Evolutionary conservation across 2,888 invertebrate genomes (phyloP), one percentile per base, ranked within the genome.

Genomic region (Apotomis betuletana): DNA sequence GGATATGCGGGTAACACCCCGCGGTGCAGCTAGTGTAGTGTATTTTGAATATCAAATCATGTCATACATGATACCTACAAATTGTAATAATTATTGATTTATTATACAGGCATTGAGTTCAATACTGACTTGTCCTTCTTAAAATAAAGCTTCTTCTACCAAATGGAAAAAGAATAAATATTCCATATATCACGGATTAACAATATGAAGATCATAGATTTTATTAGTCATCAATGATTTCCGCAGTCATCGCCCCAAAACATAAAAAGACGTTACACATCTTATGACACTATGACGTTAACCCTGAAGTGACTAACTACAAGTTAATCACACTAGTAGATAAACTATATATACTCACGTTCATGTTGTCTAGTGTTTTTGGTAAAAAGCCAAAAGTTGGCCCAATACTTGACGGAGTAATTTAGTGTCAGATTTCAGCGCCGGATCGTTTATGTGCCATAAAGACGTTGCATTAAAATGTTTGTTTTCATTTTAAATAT

Each of bases 381-480:
- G 82, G 81, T 77, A 5, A 62, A 13, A 70, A 68, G 81, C 83
- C 82, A 82, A 80, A 68, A 58, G 67, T 64, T 72, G 74, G 75
- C 77, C 74, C 75, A 67, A 52, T 58, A 72, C 51, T 62, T 62
- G 67, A 57, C 63, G 51, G 55, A 52, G 62, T 68, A 68, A 72
- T 72, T 72, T 72, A 72, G 72, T 72, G 58, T 72, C 72, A 63
- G 58, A 72, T 72, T 72, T 68, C 72, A n/a, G 54, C 41, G 51
- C 57, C 4, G 13, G 41, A 9, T 44, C 46, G 63, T 68, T 72
- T 68, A 72, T 68, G 67, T 44, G 52, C 44, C 68, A 54, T 72
- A 68, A 72, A 71, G 67, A 55, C 49, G 57, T 57, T 71, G 67
- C 71, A 67, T 71, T 71, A 67, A 71, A 72, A 63, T 69, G 51